Evolutionary conservation across 2,113 vertebrate genomes (phyloP).

Genomic region (Typhlomys cinereus): DNA sequence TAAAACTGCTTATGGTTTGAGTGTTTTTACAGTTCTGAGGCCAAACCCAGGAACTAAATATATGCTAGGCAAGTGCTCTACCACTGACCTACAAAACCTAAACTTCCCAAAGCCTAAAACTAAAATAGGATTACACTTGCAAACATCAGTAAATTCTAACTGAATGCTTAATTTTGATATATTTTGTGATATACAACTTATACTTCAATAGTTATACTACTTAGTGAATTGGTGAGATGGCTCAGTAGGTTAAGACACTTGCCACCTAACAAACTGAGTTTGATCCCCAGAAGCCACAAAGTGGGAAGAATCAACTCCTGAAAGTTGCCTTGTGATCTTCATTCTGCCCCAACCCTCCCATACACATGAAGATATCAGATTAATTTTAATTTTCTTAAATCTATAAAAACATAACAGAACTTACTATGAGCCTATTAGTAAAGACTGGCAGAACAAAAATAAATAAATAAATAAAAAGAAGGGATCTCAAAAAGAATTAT

Average conservation of each 20-base stretch:
- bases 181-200: neutral
- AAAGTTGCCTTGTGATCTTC: too few relatives aligned
- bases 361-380: neutral
- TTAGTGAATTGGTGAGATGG: neutral
- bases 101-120: neutral
- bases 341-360: neutral
- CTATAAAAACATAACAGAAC: neutral
- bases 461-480: neutral
- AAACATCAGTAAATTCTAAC: neutral
- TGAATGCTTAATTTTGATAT: neutral
- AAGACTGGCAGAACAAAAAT: conserved; percentile 14
- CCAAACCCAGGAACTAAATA: neutral
- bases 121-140: neutral
- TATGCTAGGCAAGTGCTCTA: too few relatives aligned
- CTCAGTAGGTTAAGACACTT: neutral
- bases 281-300: too few relatives aligned
- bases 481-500: neutral
- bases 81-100: neutral
- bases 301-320: too few relatives aligned
- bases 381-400: neutral
- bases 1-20: neutral
- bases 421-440: neutral
- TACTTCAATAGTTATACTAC: neutral
- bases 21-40: neutral
- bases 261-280: neutral